Evolutionary conservation across 2,113 vertebrate genomes (phyloP).

Genomic region (Pseudolaguvia tuberculata): DNA sequence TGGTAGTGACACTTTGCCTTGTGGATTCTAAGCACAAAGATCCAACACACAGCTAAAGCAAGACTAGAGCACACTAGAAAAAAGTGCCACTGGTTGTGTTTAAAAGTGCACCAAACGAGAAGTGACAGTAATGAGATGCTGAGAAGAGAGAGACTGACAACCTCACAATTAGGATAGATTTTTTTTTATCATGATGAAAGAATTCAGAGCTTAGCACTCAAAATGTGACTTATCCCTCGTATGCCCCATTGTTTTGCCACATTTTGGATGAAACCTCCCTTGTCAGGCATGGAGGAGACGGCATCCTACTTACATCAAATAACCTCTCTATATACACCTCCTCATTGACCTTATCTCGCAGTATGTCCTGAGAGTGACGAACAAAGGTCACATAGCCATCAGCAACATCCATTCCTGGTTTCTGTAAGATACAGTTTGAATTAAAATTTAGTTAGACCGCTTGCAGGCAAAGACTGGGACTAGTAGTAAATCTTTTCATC

Average conservation of each 20-base stretch:
- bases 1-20: slow-evolving; percentile 70
- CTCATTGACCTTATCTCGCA: slow-evolving; percentile 99
- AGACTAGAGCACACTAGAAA: slow-evolving; percentile 80
- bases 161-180: slow-evolving; percentile 71
- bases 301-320: slow-evolving; percentile 99
- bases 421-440: slow-evolving; percentile 69
- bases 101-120: slow-evolving; percentile 38
- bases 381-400: slow-evolving; percentile 99
- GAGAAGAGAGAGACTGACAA: slow-evolving; percentile 38
- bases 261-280: slow-evolving; percentile 94
- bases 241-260: slow-evolving; percentile 98
- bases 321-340: slow-evolving; percentile 99
- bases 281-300: slow-evolving; percentile 80
- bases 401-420: slow-evolving; percentile 98
- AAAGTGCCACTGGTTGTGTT: slow-evolving; percentile 61
- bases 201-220: slow-evolving; percentile 68
- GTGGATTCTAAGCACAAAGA: slow-evolving; percentile 65
- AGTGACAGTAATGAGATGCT: slow-evolving; percentile 45
- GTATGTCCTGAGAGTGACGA: slow-evolving; percentile 99
- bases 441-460: slow-evolving; percentile 23
- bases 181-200: slow-evolving; percentile 46
- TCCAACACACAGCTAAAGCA: slow-evolving; percentile 70
- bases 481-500: not conserved
- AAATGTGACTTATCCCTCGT: slow-evolving; percentile 99
- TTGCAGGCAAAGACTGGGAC: slow-evolving; percentile 17